Percentiles rank a stretch among this genome's conserved stretches.
phyloP scores from a whole-genome alignment of 1,140 invertebrate genomes.

The Rhynchophorus ferrugineus region DNA sequence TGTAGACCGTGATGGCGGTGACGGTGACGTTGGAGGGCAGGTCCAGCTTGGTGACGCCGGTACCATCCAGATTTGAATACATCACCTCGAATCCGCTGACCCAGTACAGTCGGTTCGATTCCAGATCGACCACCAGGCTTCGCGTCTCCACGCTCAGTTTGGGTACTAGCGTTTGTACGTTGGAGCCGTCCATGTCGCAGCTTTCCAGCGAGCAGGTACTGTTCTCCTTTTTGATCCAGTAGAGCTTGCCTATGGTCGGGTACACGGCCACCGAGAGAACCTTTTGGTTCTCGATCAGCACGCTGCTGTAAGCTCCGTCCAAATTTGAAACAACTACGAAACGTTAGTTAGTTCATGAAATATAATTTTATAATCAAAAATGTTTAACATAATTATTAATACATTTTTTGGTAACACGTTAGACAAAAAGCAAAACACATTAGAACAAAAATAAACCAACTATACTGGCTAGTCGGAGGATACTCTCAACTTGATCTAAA shows the following conservation, averaged over 20 bases:
- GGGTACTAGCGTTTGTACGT: conserved; percentile 43
- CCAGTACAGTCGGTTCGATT: conserved; percentile 60
- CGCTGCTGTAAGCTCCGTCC: conserved; percentile 61
- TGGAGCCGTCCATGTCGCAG: conserved; percentile 59
- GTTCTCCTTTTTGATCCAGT: conserved; percentile 35
- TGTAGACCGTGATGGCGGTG: conserved; percentile 52
- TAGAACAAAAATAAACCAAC: no score
- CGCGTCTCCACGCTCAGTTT: conserved; percentile 27
- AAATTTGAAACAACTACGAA: conserved; percentile 58
- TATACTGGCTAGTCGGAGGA: no score
- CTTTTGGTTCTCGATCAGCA: conserved; percentile 35
- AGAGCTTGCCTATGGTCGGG: conserved; percentile 49
- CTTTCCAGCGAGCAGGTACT: conserved; percentile 45
- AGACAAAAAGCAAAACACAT: no score
- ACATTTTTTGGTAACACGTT: no score
- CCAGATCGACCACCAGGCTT: conserved; percentile 50
- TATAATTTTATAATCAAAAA: no score
- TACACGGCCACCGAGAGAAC: conserved; percentile 55
- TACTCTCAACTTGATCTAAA: no score
- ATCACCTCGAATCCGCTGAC: conserved; percentile 56
- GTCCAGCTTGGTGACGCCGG: conserved; percentile 39
- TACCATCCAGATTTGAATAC: conserved; percentile 52
- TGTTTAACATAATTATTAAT: no score
- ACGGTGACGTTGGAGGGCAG: conserved; percentile 39
- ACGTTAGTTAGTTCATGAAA: no score